Evolutionary conservation across 2,113 vertebrate genomes (phyloP).

Genomic region (Vulpes lagopus): DNA sequence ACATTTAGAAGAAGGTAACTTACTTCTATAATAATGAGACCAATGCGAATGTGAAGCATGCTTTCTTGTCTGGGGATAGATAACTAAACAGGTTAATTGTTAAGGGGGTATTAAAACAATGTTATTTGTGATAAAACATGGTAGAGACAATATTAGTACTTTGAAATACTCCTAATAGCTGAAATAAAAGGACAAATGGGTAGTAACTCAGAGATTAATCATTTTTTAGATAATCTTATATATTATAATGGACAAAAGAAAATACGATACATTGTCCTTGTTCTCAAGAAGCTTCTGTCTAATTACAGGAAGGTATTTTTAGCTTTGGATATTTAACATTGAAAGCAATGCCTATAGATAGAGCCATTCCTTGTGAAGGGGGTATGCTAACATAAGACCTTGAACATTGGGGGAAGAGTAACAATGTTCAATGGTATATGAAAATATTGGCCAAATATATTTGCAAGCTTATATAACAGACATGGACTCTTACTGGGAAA

Average conservation of each 20-base stretch:
- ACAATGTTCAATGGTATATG: not conserved
- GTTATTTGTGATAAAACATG: not conserved
- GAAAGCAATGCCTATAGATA: not conserved
- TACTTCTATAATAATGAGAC: not conserved
- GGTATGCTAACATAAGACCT: not conserved
- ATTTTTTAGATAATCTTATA: not conserved
- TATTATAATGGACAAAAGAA: not conserved
- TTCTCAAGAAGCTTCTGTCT: not conserved
- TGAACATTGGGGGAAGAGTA: not conserved
- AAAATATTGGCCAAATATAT: conserved; percentile 10
- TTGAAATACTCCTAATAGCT: not conserved
- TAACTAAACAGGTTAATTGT: not conserved
- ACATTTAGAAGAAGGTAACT: not conserved
- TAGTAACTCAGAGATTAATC: not conserved
- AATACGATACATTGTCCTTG: not conserved
- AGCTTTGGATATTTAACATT: not conserved
- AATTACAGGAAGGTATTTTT: not conserved
- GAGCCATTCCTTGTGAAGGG: not conserved
- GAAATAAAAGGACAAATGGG: conserved; percentile 9
- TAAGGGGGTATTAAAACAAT: not conserved
- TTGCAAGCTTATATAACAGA: not conserved
- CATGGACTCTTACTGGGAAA: not conserved
- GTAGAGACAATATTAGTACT: not conserved
- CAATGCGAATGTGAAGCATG: not conserved
- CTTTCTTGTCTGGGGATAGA: not conserved